Percentiles rank a stretch among this genome's conserved stretches.
These are phyloP conservation scores for Nematostella vectensis DNA, from an alignment of 92 coral and sea anemone genomes.

Conservation along the genomic window DNA sequence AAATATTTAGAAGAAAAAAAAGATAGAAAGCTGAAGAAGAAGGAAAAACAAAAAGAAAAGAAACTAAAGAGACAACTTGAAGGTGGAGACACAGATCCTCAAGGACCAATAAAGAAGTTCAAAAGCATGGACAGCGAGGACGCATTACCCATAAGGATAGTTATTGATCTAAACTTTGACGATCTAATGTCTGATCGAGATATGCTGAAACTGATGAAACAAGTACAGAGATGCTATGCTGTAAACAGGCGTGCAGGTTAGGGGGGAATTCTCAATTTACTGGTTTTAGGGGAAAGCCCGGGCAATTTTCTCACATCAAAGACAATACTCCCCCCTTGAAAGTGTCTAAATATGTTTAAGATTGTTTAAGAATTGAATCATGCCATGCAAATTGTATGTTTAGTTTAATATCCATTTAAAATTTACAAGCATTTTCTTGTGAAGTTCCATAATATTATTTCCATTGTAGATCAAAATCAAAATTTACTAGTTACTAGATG, in stretches of 20 bases:
- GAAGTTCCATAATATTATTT: too few species aligned
- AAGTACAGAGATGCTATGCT: constrained; percentile 80
- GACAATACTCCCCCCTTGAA: too few species aligned
- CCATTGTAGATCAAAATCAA: too few species aligned
- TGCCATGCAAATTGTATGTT: too few species aligned
- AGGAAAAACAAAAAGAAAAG: constrained; percentile 37
- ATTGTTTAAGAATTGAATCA: too few species aligned
- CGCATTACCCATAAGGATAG: constrained; percentile 67
- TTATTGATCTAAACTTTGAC: constrained; percentile 83
- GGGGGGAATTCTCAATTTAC: too few species aligned
- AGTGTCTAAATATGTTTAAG: too few species aligned
- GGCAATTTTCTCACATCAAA: too few species aligned
- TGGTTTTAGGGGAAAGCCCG: too few species aligned
- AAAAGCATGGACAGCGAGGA: constrained; percentile 72
- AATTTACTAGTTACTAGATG: too few species aligned
- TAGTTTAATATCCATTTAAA: too few species aligned
- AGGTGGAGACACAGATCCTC: constrained; percentile 13
- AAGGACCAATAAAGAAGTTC: constrained; percentile 29
- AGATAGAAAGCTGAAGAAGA: constrained; percentile 45
- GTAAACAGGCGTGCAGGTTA: constrained; percentile 72
- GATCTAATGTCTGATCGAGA: constrained; percentile 81
- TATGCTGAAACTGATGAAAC: constrained; percentile 74
- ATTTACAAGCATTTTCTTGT: too few species aligned
- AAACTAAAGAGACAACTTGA: constrained; percentile 39
- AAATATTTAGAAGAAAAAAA: constrained; percentile 55